Conservation (phyloP, 2,797 vertebrate species). For the Melanotaenia pygmaea region DNA sequence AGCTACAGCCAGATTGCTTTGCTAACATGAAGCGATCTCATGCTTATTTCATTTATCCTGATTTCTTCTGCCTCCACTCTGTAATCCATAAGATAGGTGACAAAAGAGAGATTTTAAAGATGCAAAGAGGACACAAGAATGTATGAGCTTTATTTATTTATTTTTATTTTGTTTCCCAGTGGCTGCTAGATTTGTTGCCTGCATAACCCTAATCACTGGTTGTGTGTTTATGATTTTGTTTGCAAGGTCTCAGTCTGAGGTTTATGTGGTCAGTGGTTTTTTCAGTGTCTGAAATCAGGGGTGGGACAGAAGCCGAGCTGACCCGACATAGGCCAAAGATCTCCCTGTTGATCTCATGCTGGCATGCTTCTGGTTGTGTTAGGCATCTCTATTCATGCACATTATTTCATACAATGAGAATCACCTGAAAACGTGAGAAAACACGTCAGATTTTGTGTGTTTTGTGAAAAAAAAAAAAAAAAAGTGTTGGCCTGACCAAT, state of each 20-base stretch:
- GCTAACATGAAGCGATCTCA: constrained; percentile 54
- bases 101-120: constrained; percentile 17
- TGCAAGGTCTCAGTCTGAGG: constrained; percentile 30
- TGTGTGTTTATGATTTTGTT: constrained; percentile 66
- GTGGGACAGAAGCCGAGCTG: constrained; percentile 22
- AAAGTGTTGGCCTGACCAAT: constrained; percentile 49
- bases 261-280: constrained; percentile 59
- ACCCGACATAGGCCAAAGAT: constrained; percentile 21
- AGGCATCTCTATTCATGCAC: constrained; percentile 35
- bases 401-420: constrained; percentile 51
- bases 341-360: constrained; percentile 33
- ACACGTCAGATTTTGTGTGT: constrained; percentile 47
- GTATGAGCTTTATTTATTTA: constrained; percentile 6
- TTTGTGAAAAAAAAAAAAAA: constrained; percentile 32
- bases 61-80: constrained; percentile 39
- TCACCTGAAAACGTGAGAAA: constrained; percentile 51
- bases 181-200: constrained; percentile 44
- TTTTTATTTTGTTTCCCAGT: constrained; percentile 17
- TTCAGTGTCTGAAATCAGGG: constrained; percentile 42
- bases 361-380: constrained; percentile 29
- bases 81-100: constrained; percentile 21
- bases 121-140: constrained; percentile 6
- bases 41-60: constrained; percentile 52
- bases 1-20: constrained; percentile 70
- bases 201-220: constrained; percentile 50